These are phyloP conservation scores for Hymenochirus boettgeri DNA, from an alignment of 2,113 vertebrate species.

Conservation along the genomic window DNA sequence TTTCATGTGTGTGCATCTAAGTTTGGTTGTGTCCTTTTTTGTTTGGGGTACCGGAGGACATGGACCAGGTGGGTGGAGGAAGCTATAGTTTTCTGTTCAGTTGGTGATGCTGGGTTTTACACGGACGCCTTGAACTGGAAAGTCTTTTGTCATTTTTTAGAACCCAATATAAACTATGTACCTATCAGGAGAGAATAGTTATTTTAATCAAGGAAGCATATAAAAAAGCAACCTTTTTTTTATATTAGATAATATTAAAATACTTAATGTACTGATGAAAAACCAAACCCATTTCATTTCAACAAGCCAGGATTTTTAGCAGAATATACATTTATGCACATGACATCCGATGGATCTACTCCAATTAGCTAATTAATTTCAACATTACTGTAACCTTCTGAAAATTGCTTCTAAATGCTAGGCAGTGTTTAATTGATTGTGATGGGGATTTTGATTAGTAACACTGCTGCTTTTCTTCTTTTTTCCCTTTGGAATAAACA, in stretches of 20 bases:
- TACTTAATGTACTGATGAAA: constrained; percentile 12
- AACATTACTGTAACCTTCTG: constrained; percentile 59
- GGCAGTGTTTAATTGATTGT: constrained; percentile 60
- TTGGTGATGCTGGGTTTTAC: no score
- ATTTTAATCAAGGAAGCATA: constrained; percentile 24
- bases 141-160: no score
- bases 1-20: no score
- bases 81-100: no score
- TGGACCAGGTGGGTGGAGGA: no score
- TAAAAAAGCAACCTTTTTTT: no score
- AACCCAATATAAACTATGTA: no score
- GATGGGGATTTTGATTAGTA: constrained; percentile 65
- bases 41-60: no score
- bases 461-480: constrained; percentile 48
- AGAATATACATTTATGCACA: constrained; percentile 50
- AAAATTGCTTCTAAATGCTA: constrained; percentile 62
- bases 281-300: constrained; percentile 49
- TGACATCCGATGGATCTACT: constrained; percentile 53
- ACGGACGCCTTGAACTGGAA: no score
- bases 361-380: constrained; percentile 66
- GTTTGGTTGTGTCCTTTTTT: no score
- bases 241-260: constrained; percentile 43
- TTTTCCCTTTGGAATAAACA: constrained; percentile 45
- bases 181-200: constrained; percentile 33
- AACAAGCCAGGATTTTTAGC: constrained; percentile 43